Conservation (phyloP, 2,797 vertebrate species). For the Masticophis lateralis region DNA sequence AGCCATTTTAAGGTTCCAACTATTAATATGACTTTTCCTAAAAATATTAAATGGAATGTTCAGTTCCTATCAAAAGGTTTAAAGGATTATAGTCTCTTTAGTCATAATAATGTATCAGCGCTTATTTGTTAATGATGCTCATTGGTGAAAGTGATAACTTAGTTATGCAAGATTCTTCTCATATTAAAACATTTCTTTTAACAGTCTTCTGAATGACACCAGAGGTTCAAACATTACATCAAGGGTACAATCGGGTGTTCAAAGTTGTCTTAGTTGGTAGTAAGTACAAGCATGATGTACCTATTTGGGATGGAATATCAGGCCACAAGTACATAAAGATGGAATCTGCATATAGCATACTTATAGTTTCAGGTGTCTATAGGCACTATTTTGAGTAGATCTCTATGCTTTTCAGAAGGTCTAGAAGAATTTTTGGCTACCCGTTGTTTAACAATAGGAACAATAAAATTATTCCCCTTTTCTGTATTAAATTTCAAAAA, state of each 20-base stretch:
- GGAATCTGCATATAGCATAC: not conserved
- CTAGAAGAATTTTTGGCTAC: not conserved
- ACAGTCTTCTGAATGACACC: not conserved
- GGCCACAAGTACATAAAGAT: not conserved
- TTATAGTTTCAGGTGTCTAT: not conserved
- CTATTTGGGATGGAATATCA: not conserved
- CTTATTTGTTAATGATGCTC: not conserved
- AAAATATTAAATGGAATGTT: not conserved
- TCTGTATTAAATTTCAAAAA: not conserved
- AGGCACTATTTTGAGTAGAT: not conserved
- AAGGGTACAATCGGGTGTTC: not conserved
- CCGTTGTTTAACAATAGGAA: not conserved
- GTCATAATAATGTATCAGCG: not conserved
- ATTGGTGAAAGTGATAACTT: not conserved
- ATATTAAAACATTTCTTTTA: not conserved
- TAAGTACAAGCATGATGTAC: not conserved
- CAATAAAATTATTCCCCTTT: not conserved
- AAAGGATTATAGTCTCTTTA: not conserved
- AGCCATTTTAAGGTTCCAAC: not conserved
- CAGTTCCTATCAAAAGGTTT: not conserved
- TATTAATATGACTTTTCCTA: not conserved
- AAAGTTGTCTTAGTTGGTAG: not conserved
- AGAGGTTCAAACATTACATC: not conserved
- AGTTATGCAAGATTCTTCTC: not conserved
- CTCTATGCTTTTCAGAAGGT: not conserved